Evolutionary conservation across 2,113 vertebrate species (phyloP).

Genomic region (Albula goreensis): DNA sequence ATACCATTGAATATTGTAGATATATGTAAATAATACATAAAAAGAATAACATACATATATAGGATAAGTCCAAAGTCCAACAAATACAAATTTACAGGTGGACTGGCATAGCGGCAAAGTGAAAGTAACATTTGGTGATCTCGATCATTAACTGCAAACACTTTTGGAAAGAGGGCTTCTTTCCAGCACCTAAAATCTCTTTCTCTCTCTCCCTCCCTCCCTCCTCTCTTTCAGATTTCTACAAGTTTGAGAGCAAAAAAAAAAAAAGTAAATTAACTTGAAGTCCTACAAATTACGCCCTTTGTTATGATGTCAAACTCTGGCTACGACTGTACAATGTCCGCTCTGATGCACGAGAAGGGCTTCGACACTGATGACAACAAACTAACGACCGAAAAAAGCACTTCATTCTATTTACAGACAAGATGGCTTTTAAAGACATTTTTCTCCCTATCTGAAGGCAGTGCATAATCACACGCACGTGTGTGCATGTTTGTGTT

Average conservation of each 20-base stretch:
- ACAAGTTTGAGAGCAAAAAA: neutral
- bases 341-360: neutral
- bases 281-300: neutral
- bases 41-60: slow-evolving; percentile 21
- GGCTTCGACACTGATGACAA: neutral
- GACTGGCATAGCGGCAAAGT: neutral
- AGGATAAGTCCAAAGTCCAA: neutral
- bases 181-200: neutral
- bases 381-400: slow-evolving; percentile 9
- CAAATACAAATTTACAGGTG: neutral
- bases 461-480: slow-evolving; percentile 1
- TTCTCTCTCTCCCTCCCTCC: neutral
- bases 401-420: slow-evolving; percentile 38
- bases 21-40: slow-evolving; percentile 26
- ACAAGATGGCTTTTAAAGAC: slow-evolving; percentile 35
- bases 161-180: neutral
- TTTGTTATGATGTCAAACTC: slow-evolving; percentile 1
- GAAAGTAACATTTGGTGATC: neutral
- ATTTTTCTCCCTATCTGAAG: slow-evolving; percentile 1
- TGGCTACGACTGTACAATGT: slow-evolving; percentile 1
- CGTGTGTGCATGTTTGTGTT: neutral
- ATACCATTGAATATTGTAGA: slow-evolving; percentile 30
- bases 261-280: neutral
- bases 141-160: too few species aligned
- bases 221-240: neutral